Evolutionary conservation across 2,797 vertebrate species (phyloP).

Genomic region (Bradypodion ventrale): DNA sequence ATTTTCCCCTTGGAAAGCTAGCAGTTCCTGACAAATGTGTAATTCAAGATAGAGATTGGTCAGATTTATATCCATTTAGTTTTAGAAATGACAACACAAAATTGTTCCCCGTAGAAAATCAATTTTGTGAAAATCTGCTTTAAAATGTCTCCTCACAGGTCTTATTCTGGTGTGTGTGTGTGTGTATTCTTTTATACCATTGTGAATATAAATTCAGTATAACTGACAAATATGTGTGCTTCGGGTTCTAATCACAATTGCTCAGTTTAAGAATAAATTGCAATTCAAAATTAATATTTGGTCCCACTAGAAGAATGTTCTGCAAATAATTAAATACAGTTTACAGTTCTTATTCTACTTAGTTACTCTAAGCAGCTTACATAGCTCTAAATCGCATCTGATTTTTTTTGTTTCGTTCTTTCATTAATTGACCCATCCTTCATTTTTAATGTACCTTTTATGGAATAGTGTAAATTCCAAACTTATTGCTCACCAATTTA

Average conservation of each 20-base stretch:
- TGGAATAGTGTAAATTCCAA: background rate
- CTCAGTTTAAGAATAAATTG: conserved; percentile 7
- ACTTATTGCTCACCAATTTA: background rate
- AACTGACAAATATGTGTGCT: background rate
- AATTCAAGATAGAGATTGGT: background rate
- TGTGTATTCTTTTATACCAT: background rate
- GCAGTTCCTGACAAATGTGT: background rate
- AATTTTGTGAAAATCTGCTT: background rate
- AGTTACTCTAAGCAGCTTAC: background rate
- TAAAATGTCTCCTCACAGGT: background rate
- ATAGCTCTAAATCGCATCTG: background rate
- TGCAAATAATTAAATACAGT: conserved; percentile 2
- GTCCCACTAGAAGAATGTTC: background rate
- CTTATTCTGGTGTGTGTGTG: too few relatives aligned
- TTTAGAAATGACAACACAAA: background rate
- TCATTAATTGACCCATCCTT: background rate
- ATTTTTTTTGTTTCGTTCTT: background rate
- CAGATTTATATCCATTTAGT: background rate
- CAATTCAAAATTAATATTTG: conserved; percentile 42
- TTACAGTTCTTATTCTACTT: background rate
- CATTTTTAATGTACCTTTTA: conserved; percentile 4
- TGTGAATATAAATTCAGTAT: background rate
- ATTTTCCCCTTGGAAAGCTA: background rate
- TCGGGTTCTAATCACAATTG: background rate
- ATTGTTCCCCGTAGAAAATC: background rate